Conservation (phyloP, 2,113 vertebrate species). For the Tachysurus fulvidraco region DNA sequence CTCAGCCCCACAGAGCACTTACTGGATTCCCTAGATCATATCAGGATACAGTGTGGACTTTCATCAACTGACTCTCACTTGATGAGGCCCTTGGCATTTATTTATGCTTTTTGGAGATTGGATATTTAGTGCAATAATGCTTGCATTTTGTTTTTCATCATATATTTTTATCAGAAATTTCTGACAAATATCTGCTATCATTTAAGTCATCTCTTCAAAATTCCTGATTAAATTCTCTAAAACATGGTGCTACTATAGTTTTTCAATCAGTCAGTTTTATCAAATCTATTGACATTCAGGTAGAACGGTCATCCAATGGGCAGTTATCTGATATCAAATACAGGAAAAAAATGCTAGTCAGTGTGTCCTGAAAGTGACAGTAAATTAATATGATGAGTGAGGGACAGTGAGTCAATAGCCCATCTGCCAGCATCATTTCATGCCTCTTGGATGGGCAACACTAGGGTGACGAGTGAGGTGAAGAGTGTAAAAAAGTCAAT, state of each 20-base stretch:
- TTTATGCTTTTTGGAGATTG: neutral
- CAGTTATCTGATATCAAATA: slow-evolving; percentile 49
- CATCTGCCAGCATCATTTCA: slow-evolving; percentile 23
- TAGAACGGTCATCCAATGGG: slow-evolving; percentile 26
- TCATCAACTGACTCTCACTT: neutral
- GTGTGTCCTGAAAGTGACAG: slow-evolving; percentile 52
- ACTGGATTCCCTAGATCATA: neutral
- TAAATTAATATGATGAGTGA: slow-evolving; percentile 51
- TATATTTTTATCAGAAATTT: neutral
- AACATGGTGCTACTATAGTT: neutral
- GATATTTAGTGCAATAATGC: too few relatives aligned
- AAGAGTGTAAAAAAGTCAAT: slow-evolving; percentile 51
- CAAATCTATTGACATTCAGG: slow-evolving; percentile 28
- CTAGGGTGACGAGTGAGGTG: slow-evolving; percentile 18
- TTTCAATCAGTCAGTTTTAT: slow-evolving; percentile 30
- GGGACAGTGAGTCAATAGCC: slow-evolving; percentile 48
- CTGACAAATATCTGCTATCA: neutral
- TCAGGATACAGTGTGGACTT: neutral
- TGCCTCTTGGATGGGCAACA: slow-evolving; percentile 34
- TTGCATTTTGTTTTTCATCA: neutral
- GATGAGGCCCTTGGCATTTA: neutral
- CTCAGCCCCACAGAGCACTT: neutral
- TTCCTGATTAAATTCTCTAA: neutral
- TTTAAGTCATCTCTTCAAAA: neutral
- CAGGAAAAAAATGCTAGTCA: slow-evolving; percentile 41